Evolutionary conservation across 2,888 invertebrate species (phyloP).

Genomic region (Agapostemon virescens): DNA sequence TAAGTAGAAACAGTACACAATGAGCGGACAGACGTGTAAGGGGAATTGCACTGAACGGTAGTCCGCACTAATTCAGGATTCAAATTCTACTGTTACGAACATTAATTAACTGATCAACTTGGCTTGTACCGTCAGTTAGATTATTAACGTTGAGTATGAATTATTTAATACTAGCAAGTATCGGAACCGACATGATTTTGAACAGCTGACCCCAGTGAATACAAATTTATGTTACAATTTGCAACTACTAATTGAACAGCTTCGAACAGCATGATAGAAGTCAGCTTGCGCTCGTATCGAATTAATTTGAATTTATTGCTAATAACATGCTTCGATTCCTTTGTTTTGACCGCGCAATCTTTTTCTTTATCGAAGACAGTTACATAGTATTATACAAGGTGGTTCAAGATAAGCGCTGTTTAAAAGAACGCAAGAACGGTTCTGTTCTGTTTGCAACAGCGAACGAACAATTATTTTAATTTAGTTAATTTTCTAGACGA

Average conservation of each 20-base stretch:
- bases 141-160: not conserved
- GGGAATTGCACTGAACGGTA: not conserved
- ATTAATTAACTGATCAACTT: not conserved
- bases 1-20: not conserved
- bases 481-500: too few relatives aligned
- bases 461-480: not conserved
- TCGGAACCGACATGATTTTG: not conserved
- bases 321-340: conserved; percentile 2
- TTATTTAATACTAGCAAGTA: not conserved
- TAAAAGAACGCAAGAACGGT: not conserved
- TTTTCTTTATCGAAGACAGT: not conserved
- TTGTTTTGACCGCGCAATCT: conserved; percentile 8
- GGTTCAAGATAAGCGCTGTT: not conserved
- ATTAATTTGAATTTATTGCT: not conserved
- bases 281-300: not conserved
- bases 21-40: not conserved
- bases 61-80: not conserved
- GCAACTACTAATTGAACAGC: conserved; percentile 4
- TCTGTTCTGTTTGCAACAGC: not conserved
- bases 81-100: not conserved
- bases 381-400: conserved; percentile 13
- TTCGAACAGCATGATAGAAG: not conserved
- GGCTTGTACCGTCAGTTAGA: not conserved
- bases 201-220: not conserved
- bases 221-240: conserved; percentile 4